Conservation (phyloP, 2,113 vertebrate species). For the Pristiophorus japonicus region DNA sequence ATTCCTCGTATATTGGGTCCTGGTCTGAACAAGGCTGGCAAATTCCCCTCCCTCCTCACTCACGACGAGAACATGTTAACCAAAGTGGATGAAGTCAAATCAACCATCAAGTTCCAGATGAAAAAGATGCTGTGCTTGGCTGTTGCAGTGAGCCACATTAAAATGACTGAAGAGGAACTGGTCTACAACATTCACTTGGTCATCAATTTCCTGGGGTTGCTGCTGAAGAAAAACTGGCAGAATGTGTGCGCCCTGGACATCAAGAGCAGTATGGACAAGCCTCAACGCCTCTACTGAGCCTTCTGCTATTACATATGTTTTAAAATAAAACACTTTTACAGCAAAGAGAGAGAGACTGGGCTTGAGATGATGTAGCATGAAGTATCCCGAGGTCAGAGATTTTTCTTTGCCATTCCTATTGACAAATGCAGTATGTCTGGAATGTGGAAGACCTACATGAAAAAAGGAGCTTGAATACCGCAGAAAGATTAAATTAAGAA, state of each 20-base stretch:
- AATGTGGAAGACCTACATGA: not conserved
- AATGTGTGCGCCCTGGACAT: slow-evolving; percentile 88
- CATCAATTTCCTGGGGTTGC: slow-evolving; percentile 91
- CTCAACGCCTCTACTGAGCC: slow-evolving; percentile 71
- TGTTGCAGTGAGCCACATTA: slow-evolving; percentile 89
- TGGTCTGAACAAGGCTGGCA: slow-evolving; percentile 90
- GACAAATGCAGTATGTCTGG: not conserved
- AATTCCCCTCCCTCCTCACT: slow-evolving; percentile 92
- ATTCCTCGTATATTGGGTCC: slow-evolving; percentile 90
- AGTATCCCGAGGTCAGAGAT: not conserved
- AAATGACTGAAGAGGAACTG: slow-evolving; percentile 92
- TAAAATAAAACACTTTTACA: slow-evolving; percentile 36
- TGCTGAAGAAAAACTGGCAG: slow-evolving; percentile 99
- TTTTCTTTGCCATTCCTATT: not conserved
- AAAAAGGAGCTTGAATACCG: not conserved
- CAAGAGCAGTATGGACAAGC: slow-evolving; percentile 98
- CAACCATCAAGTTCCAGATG: slow-evolving; percentile 99
- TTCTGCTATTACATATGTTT: slow-evolving; percentile 17
- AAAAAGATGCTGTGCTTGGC: slow-evolving; percentile 99
- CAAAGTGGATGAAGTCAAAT: slow-evolving; percentile 95
- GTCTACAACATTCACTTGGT: slow-evolving; percentile 97
- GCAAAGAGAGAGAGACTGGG: not conserved
- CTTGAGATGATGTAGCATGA: not conserved
- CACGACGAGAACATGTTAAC: slow-evolving; percentile 93
- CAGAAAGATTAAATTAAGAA: not conserved